Evolutionary conservation across 2,888 invertebrate genomes (phyloP).

Genomic region (Bellardia bayeri): DNA sequence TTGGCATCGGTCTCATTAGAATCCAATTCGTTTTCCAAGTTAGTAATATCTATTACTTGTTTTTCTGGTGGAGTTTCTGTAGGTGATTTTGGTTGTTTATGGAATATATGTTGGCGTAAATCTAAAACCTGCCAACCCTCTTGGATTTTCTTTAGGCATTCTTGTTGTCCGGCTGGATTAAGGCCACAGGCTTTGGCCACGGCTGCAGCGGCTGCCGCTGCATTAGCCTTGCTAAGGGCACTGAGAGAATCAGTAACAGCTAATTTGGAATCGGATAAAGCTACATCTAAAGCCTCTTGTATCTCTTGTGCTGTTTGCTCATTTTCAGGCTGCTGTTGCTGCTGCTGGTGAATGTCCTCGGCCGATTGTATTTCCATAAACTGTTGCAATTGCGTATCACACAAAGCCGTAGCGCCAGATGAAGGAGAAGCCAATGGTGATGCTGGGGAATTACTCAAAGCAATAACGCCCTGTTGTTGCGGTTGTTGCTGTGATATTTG

Average conservation of each 20-base stretch:
- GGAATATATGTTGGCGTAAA: slow-evolving; percentile 81
- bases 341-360: slow-evolving; percentile 67
- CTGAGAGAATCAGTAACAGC: slow-evolving; percentile 76
- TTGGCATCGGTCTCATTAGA: slow-evolving; percentile 74
- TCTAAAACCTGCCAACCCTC: slow-evolving; percentile 83
- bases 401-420: slow-evolving; percentile 62
- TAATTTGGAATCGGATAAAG: slow-evolving; percentile 75
- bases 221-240: slow-evolving; percentile 74
- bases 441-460: slow-evolving; percentile 81
- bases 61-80: slow-evolving; percentile 82
- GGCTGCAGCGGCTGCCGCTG: slow-evolving; percentile 71
- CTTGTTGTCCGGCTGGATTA: slow-evolving; percentile 76
- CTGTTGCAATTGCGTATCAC: slow-evolving; percentile 69
- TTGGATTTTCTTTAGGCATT: slow-evolving; percentile 79
- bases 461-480: slow-evolving; percentile 74
- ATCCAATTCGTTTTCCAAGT: slow-evolving; percentile 60
- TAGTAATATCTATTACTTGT: slow-evolving; percentile 74
- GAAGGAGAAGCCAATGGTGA: slow-evolving; percentile 81
- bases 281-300: slow-evolving; percentile 78
- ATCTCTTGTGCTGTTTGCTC: slow-evolving; percentile 75
- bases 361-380: slow-evolving; percentile 67
- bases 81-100: slow-evolving; percentile 84
- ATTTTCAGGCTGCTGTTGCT: slow-evolving; percentile 66
- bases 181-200: slow-evolving; percentile 74
- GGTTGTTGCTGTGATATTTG: slow-evolving; percentile 75